Evolutionary conservation across 2,113 vertebrate genomes (phyloP).

Genomic region (Datnioides undecimradiatus): DNA sequence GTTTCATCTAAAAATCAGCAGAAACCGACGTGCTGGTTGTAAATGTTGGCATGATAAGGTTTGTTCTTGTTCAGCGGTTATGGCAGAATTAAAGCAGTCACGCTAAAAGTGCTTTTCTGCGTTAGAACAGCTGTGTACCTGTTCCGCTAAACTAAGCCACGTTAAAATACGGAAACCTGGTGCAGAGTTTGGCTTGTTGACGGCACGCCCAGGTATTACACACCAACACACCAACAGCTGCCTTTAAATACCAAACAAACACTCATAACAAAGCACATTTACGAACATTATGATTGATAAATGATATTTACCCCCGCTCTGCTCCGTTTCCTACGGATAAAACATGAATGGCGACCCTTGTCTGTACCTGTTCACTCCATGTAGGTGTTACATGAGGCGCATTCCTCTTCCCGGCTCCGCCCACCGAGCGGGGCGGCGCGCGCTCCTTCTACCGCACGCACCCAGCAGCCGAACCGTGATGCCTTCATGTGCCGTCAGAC

Average conservation of each 20-base stretch:
- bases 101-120: not conserved
- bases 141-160: accelerated
- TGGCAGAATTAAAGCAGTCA: not conserved
- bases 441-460: not conserved
- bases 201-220: not conserved
- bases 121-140: not conserved
- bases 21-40: not conserved
- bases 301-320: slow-evolving; percentile 5
- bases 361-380: slow-evolving; percentile 40
- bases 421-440: slow-evolving; percentile 10
- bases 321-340: not conserved
- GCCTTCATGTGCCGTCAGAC: slow-evolving; percentile 24
- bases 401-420: slow-evolving; percentile 5
- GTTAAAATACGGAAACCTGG: not conserved
- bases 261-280: not conserved
- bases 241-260: not conserved
- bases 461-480: slow-evolving; percentile 4
- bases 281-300: not conserved
- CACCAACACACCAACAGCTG: not conserved
- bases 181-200: not conserved
- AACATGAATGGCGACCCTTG: not conserved
- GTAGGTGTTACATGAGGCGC: not conserved
- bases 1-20: not conserved
- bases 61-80: accelerated
- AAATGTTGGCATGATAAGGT: not conserved